phyloP scores from a whole-genome alignment of 2,888 invertebrate species.

The Amblyjoppa fuscipennis region DNA sequence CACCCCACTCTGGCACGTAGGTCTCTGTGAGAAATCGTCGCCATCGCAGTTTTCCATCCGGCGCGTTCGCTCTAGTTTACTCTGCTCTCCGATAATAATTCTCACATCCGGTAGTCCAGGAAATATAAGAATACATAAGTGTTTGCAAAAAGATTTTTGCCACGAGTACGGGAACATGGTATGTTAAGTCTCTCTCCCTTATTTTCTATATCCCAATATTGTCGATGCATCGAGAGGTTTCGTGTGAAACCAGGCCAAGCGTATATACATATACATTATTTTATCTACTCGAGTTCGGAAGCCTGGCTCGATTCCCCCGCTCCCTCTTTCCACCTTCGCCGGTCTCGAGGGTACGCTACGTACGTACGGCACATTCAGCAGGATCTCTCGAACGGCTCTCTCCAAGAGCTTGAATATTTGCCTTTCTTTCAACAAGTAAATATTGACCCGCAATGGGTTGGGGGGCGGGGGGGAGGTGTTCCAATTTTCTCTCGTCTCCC shows the following conservation, averaged over 20 bases:
- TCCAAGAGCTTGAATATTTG: conserved; percentile 60
- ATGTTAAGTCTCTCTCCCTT: neutral
- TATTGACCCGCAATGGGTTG: conserved; percentile 57
- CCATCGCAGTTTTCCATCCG: no score
- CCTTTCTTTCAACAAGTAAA: conserved; percentile 67
- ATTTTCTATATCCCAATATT: conserved; percentile 9
- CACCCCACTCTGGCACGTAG: no score
- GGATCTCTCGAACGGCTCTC: conserved; percentile 44
- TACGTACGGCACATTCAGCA: conserved; percentile 52
- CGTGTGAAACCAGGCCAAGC: conserved; percentile 53
- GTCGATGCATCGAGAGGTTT: conserved; percentile 33
- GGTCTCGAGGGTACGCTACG: conserved; percentile 24
- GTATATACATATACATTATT: conserved; percentile 46
- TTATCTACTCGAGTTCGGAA: conserved; percentile 54
- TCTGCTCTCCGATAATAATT: no score
- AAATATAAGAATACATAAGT: neutral
- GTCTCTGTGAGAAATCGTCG: no score
- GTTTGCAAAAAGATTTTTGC: neutral
- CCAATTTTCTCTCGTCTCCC: conserved; percentile 55
- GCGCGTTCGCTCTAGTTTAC: no score
- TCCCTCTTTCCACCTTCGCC: neutral
- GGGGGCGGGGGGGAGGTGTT: conserved; percentile 15
- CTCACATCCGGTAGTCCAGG: no score
- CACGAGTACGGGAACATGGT: neutral
- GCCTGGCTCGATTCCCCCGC: conserved; percentile 39